Evolutionary conservation across 2,797 vertebrate species (phyloP), one percentile per base, ranked within the genome.

Genomic region (Crocidura indochinensis): DNA sequence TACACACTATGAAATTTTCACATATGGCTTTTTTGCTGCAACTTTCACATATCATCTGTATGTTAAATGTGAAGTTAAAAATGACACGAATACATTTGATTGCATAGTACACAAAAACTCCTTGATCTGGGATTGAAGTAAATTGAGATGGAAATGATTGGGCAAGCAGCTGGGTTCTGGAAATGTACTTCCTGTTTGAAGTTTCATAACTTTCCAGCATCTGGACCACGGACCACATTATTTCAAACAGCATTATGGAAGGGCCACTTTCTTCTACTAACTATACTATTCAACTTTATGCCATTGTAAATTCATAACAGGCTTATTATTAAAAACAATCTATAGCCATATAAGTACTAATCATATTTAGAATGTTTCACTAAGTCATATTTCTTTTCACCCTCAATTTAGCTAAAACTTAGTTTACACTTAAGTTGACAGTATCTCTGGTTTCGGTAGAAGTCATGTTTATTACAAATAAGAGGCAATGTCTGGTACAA

Each of bases 221-320:
- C 86, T 81, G 29, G 8, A 92, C 69, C 12, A 88, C 86, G 94
- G 83, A 72, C 1, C 0, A 88, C 71, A 44, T 67, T 88, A 93
- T 93, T 94, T 96, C 83, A 96, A 92, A 88, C 27, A 93, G 26
- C n/a, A 92, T 88, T 91, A 88, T 87, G 68, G 74, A 94, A 91
- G 93, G 88, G 56, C 83, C 56, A 90, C 80, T 91, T 92, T 62
- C 29, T 14, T 82, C 69, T 65, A 84, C 83, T 91, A 80, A 69
- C 10, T 51, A 76, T 64, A 56, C 31, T 76, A 27, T 53, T 92
- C 72, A 86, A 24, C 27, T 84, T 90, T 49, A 69, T 84, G 76
- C 72, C 49, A 84, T 27, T 72, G 31, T 72, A 53, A 84, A 88
- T 76, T 92, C 71, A 87, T 53, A 84, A 80, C 71, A 91, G 56